Conservation (phyloP, 2,888 invertebrate species). For the Hetaerina titia region DNA sequence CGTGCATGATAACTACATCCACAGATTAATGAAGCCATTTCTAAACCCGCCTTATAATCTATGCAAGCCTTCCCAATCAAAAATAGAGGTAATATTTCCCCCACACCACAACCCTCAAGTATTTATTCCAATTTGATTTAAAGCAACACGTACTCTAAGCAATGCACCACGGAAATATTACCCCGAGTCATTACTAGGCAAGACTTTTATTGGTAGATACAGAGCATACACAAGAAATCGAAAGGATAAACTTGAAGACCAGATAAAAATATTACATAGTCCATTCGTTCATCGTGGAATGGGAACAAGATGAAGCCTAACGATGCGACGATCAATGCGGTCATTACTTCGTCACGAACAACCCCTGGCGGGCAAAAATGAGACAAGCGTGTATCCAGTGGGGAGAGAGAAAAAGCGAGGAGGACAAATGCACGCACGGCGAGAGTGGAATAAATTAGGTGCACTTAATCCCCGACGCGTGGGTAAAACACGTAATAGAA, state of each 20-base stretch:
- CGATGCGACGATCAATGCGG: background rate
- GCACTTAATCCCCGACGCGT: slow-evolving; percentile 2
- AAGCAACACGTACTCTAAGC: background rate
- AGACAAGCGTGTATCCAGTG: background rate
- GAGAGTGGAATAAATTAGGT: background rate
- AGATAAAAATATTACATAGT: background rate
- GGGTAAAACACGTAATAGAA: slow-evolving; percentile 11
- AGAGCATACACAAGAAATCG: background rate
- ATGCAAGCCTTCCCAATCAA: too few relatives aligned
- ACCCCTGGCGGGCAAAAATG: slow-evolving; percentile 17
- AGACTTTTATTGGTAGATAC: background rate
- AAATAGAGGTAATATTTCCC: background rate
- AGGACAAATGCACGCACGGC: slow-evolving; percentile 5
- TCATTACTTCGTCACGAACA: background rate
- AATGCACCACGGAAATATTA: background rate
- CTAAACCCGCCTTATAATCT: too few relatives aligned
- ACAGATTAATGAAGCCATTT: too few relatives aligned
- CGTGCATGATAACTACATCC: too few relatives aligned
- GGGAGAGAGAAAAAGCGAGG: background rate
- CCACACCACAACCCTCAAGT: background rate
- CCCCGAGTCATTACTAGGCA: background rate
- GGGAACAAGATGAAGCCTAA: background rate
- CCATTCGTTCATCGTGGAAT: background rate
- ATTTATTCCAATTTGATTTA: background rate
- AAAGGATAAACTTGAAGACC: background rate